These are phyloP conservation scores for Thereva unica DNA, from an alignment of 2,888 invertebrate species.

Conservation along the genomic window DNA sequence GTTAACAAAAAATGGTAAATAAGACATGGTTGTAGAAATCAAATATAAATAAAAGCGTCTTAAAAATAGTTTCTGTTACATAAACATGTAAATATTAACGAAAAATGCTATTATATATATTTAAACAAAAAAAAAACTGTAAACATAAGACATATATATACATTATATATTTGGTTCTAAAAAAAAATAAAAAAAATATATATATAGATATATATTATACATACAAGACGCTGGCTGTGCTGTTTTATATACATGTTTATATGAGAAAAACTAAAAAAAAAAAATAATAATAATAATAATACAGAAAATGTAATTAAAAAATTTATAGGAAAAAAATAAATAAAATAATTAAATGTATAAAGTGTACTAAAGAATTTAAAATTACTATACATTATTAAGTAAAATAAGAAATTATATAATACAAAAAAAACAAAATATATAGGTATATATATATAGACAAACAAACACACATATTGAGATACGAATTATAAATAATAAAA, in stretches of 20 bases:
- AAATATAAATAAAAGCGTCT: conserved; percentile 27
- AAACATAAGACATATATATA: background rate
- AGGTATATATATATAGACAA: no score
- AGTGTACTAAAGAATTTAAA: no score
- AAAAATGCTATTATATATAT: background rate
- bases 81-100: conserved; percentile 23
- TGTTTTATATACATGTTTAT: conserved; percentile 32
- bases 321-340: no score
- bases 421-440: no score
- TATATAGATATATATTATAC: conserved; percentile 11
- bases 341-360: no score
- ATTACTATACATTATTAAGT: no score
- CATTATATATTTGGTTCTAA: no score
- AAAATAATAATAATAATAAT: conserved; percentile 15
- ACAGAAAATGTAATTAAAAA: conserved; percentile 5
- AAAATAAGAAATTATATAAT: no score
- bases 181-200: no score
- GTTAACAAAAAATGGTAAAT: background rate
- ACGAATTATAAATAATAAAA: no score
- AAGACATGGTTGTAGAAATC: conserved; percentile 2
- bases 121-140: background rate
- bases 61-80: conserved; percentile 24
- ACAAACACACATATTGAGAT: no score
- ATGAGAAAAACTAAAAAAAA: conserved; percentile 24
- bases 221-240: conserved; percentile 39